Evolutionary conservation across 2,888 invertebrate species (phyloP).

Genomic region (Blomia tropicalis): DNA sequence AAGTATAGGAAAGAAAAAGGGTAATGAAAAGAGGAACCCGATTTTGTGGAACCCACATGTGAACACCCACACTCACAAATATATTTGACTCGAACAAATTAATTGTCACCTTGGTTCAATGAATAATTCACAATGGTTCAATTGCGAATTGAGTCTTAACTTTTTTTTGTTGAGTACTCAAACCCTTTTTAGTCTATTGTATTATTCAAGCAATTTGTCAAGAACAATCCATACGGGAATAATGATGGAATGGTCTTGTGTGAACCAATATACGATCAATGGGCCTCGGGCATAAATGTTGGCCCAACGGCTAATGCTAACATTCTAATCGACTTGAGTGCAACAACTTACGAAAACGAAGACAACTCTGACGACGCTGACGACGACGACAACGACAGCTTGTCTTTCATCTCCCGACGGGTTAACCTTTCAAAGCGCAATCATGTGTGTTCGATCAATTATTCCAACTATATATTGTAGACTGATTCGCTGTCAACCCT

Average conservation of each 20-base stretch:
- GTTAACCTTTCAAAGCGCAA: slow-evolving; percentile 10
- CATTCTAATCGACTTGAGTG: slow-evolving; percentile 8
- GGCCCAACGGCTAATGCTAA: background rate
- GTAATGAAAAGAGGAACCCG: too few species aligned
- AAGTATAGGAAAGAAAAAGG: too few species aligned
- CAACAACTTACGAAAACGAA: background rate
- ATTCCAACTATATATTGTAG: background rate
- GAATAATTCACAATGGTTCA: background rate
- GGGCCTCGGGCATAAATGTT: background rate
- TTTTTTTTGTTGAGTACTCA: slow-evolving; percentile 3
- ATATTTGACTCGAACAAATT: too few species aligned
- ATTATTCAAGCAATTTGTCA: background rate
- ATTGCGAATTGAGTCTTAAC: background rate
- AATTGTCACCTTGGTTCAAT: background rate
- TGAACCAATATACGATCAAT: background rate
- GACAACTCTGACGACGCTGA: background rate
- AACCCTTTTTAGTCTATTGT: background rate
- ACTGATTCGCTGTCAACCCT: too few species aligned
- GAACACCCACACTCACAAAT: too few species aligned
- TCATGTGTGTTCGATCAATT: slow-evolving; percentile 8
- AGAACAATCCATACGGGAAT: slow-evolving; percentile 11
- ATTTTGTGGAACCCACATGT: too few species aligned
- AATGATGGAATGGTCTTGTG: background rate
- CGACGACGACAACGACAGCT: slow-evolving; percentile 5
- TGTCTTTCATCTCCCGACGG: background rate